These are phyloP conservation scores for Helarctos malayanus DNA, from an alignment of 2,797 vertebrate genomes.

Conservation along the genomic window DNA sequence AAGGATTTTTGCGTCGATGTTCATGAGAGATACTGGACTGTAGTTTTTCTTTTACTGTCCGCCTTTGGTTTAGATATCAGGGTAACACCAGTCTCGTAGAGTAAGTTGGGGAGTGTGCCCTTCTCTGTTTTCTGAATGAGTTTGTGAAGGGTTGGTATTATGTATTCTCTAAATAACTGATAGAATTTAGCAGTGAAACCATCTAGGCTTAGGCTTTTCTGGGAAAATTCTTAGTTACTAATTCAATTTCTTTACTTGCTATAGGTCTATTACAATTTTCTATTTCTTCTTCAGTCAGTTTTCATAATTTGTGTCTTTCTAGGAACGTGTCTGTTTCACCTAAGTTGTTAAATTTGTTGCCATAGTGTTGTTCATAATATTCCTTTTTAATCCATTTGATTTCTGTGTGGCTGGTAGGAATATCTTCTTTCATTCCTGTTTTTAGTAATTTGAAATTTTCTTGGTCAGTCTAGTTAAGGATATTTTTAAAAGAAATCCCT, in stretches of 20 bases:
- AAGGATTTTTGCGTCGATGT: neutral
- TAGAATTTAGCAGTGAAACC: neutral
- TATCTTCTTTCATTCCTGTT: neutral
- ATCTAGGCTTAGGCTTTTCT: neutral
- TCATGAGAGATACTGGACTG: neutral
- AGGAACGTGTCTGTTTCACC: neutral
- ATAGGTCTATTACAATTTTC: neutral
- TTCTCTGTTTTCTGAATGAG: neutral
- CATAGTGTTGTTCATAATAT: neutral
- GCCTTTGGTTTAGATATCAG: neutral
- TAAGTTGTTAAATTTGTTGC: neutral
- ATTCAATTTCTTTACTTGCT: neutral
- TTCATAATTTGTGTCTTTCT: neutral
- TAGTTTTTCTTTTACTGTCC: neutral
- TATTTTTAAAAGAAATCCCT: neutral
- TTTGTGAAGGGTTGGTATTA: neutral
- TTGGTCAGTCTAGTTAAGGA: neutral
- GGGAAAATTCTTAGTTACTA: neutral
- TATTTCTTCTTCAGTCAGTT: neutral
- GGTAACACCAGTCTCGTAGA: neutral
- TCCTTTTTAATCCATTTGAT: neutral
- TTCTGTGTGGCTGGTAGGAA: neutral
- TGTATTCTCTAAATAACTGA: neutral
- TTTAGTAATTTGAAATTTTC: neutral
- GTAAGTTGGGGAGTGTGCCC: neutral